Percentiles rank a stretch among this genome's conserved stretches.
phyloP scores from a whole-genome alignment of 1,140 invertebrate species.

The Calephelis virginiensis region DNA sequence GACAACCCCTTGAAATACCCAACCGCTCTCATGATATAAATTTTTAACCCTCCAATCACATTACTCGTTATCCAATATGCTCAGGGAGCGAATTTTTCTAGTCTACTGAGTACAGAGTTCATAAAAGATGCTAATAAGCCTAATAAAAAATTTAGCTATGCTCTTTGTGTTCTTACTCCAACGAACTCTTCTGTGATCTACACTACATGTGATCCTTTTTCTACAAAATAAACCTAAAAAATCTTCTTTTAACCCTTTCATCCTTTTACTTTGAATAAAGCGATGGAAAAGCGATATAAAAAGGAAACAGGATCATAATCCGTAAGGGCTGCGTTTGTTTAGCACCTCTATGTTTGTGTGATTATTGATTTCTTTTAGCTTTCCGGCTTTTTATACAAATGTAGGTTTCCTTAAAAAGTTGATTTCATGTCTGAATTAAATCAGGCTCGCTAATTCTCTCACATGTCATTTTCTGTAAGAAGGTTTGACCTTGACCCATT shows the following conservation, averaged over 20 bases:
- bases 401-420: background rate
- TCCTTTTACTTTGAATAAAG: constrained; percentile 35
- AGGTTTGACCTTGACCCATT: too few species aligned
- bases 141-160: constrained; percentile 53
- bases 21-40: constrained; percentile 21
- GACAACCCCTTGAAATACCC: constrained; percentile 9
- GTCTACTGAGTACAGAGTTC: constrained; percentile 29
- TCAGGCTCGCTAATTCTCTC: too few species aligned
- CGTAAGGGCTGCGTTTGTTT: constrained; percentile 49
- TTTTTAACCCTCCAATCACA: constrained; percentile 25
- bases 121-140: constrained; percentile 45
- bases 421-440: too few species aligned
- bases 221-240: constrained; percentile 44
- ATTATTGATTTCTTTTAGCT: constrained; percentile 9
- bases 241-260: constrained; percentile 37
- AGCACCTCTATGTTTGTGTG: constrained; percentile 25
- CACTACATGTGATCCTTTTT: constrained; percentile 37
- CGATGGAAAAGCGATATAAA: constrained; percentile 30
- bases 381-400: background rate
- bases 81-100: constrained; percentile 30
- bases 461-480: too few species aligned
- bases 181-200: constrained; percentile 23
- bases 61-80: constrained; percentile 23
- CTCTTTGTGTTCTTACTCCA: constrained; percentile 41
- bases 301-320: constrained; percentile 60